These are phyloP conservation scores for Monoplex corrugatus DNA, from an alignment of 2,888 invertebrate species.

Conservation along the genomic window DNA sequence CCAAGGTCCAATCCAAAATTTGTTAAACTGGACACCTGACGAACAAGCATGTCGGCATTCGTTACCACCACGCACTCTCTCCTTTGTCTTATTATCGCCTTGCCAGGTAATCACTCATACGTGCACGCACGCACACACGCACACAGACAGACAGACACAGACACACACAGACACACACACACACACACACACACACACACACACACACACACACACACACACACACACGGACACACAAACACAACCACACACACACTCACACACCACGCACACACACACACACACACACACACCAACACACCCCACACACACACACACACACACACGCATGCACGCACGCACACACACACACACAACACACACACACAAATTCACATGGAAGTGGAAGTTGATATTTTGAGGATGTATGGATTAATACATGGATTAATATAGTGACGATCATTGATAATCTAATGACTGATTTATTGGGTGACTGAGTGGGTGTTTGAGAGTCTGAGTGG, in stretches of 20 bases:
- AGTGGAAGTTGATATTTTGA: no score
- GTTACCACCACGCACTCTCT: no score
- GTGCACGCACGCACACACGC: not conserved
- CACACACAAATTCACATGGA: not conserved
- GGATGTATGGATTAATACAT: no score
- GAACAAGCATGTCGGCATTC: no score
- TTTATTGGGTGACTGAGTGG: no score
- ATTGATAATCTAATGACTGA: no score
- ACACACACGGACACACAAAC: not conserved
- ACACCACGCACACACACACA: not conserved
- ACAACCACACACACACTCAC: not conserved
- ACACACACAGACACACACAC: not conserved
- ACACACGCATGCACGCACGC: not conserved
- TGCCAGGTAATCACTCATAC: not conserved
- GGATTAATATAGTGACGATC: no score
- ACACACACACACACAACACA: not conserved
- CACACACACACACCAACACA: not conserved
- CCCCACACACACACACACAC: no score
- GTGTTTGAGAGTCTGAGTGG: no score
- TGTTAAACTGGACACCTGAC: no score
- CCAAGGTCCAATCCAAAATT: no score
- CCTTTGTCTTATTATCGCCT: not conserved
- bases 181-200: not conserved
- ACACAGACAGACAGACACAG: not conserved
- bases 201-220: constrained; percentile 6